Conservation (phyloP, 2,113 vertebrate species). For the Chascanopsetta lugubris region DNA sequence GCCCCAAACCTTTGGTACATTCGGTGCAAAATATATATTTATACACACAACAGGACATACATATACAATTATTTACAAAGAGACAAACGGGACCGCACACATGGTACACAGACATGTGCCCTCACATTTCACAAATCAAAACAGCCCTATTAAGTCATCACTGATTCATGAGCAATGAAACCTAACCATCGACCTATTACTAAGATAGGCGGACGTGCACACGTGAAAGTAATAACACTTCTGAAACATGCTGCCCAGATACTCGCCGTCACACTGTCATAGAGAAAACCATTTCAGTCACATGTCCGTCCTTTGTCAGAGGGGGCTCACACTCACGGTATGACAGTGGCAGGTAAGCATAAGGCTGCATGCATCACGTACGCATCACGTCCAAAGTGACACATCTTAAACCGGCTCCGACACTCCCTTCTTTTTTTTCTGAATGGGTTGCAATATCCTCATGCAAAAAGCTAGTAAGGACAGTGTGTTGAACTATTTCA, state of each 20-base stretch:
- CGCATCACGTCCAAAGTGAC: conserved; percentile 41
- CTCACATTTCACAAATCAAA: conserved; percentile 62
- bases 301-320: conserved; percentile 9
- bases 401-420: conserved; percentile 40
- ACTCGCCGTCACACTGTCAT: conserved; percentile 51
- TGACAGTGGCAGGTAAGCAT: conserved; percentile 59
- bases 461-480: conserved; percentile 83
- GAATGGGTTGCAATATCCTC: conserved; percentile 73
- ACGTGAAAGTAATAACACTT: conserved; percentile 55
- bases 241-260: conserved; percentile 62
- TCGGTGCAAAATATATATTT: conserved; percentile 81
- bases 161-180: conserved; percentile 47
- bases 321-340: conserved; percentile 14
- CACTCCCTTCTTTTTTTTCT: conserved; percentile 38
- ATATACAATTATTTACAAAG: conserved; percentile 78
- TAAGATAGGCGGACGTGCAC: conserved; percentile 66
- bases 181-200: conserved; percentile 55
- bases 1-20: conserved; percentile 81
- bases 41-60: conserved; percentile 75
- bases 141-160: conserved; percentile 69
- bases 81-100: conserved; percentile 69
- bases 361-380: conserved; percentile 48
- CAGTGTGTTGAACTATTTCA: conserved; percentile 79
- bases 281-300: conserved; percentile 33
- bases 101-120: conserved; percentile 70